Base-by-base conservation (phyloP, 2,888 invertebrate genomes). In the Polydrusus tereticollis region DNA sequence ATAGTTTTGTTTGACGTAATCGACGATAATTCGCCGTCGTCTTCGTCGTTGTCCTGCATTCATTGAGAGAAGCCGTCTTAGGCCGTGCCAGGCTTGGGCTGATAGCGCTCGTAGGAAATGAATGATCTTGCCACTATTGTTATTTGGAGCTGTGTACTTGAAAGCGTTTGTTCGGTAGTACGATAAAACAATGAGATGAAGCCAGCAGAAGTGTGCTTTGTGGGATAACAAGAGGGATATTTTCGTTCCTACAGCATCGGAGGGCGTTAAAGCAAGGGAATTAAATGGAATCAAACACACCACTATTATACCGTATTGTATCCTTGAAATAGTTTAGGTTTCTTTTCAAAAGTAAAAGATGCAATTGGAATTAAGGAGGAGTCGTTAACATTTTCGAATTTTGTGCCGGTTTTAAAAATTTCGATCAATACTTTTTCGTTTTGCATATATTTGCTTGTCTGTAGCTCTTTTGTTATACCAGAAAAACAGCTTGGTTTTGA, bases 31-130 rank as follows among this genome's bases (percentile, higher is more conserved):
- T 59, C 59, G 23, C 59, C 14, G 38, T 16, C 38, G 36, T 12
- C 38, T 41, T 23, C 21, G 43, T 23, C 26, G 43, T 43, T 57
- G 33, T 33, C 38, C 59, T 21, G 41, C 41, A 43, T 59, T 59
- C 59, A 59, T 59, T 59, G 43, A 59, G 57, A 29, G 59, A 41
- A 43, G 26, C 59, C 52, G 59, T 59, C 59, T 59, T 59, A 59
- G 59, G 41, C 59, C 16, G 59, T 59, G 59, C 59, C 59, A 59
- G 59, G 41, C 41, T 26, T 29, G 52, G 21, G 52, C 59, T 20
- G 36, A 43, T 43, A 58, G 21, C 41, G 20, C 52, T 52, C 50
- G 23, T 5, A 59, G 59, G 59, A 41, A 59, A 59, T 43, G 43
- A 58, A 59, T 59, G 43, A 59, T 59, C 59, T 59, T 1, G 59